Base-by-base conservation (phyloP, 2,113 vertebrate species). In the Etheostoma cragini region DNA sequence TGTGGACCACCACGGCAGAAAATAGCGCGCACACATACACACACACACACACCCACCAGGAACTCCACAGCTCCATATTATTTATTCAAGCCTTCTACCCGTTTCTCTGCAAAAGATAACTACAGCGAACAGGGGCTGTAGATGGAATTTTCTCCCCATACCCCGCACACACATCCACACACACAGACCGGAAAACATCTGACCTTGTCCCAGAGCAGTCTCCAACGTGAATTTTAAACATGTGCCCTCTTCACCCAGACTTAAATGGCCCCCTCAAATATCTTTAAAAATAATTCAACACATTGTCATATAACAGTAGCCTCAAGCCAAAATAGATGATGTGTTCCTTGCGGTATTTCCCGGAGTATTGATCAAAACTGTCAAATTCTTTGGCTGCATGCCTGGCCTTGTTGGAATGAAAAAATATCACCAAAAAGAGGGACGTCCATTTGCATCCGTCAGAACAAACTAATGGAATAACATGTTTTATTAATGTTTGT, bases 1-100 rank as follows among this genome's bases (percentile, higher is more conserved):
- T 50, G 62, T 58, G 71, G 78, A 70, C 80, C 68, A 52, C 58
- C 76, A 53, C 11, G 14, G 66, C 78, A 70, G 65, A 83, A 81
- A 53, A 88, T 65, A 78, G 58, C 72, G 16, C 49, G 56, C 38
- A 69, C 86, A 45, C 47, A 67, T 57, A 30, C 42, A 45, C 67
- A 42, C 71, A 83, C 80, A 71, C 50, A 61, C 33, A 47, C 42
- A 62, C 64, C 61, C 35, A 80, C 61, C 61, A 83, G 78, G 64
- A 83, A 88, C 85, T 82, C 81, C 81, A 78, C 22, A 10, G 68
- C 76, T 77, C 26, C 38, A 24, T 84, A 81, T 82, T 86, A 80
- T 89, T 83, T 89, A 88, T 91, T 83, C 81, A 88, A 88, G 26
- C 74, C 81, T 88, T 84, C 78, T 12, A 77, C 77, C 77, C 74